Evolutionary conservation across 92 coral and sea anemone species (phyloP).

Genomic region (Metridium senile): DNA sequence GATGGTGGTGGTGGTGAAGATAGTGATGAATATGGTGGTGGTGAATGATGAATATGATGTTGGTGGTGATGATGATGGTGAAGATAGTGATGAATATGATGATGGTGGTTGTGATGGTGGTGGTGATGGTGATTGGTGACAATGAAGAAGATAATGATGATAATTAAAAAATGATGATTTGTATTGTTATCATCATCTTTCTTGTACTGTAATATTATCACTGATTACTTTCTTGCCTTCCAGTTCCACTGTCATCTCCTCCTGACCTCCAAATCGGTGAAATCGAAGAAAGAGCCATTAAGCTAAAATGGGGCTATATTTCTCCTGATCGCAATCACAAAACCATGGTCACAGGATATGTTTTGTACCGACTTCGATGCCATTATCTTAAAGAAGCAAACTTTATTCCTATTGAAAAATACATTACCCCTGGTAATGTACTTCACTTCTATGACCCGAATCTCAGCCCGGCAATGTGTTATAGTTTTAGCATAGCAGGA

Average conservation of each 20-base stretch:
- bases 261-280: not conserved
- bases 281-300: not conserved
- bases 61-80: no score
- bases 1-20: no score
- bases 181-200: no score
- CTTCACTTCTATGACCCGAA: not conserved
- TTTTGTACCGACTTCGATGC: not conserved
- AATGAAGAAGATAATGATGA: no score
- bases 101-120: no score
- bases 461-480: not conserved
- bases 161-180: no score
- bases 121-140: no score
- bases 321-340: constrained; percentile 8
- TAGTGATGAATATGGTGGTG: no score
- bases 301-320: not conserved
- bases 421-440: not conserved
- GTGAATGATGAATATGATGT: no score
- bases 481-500: constrained; percentile 4
- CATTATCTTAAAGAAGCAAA: not conserved
- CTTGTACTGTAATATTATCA: not conserved
- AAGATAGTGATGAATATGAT: no score
- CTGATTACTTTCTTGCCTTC: not conserved
- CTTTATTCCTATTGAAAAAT: no score
- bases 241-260: constrained; percentile 19
- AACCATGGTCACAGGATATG: not conserved